Conservation (phyloP, 2,797 vertebrate genomes). For the Spinibarbus caldwelli region DNA sequence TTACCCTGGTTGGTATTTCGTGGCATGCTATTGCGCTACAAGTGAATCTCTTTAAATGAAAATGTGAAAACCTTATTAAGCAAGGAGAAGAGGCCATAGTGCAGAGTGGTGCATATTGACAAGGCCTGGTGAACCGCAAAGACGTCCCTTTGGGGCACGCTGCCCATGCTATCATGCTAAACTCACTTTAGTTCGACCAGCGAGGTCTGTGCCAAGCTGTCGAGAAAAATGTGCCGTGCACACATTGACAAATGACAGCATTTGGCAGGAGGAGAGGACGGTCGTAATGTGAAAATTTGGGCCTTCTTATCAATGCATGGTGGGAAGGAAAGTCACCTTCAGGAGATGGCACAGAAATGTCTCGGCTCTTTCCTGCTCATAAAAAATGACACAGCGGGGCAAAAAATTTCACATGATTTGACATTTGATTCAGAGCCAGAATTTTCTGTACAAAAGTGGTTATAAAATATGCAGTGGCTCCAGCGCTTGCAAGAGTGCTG, state of each 20-base stretch:
- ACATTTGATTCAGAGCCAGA: conserved; percentile 66
- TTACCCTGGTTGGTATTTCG: conserved; percentile 32
- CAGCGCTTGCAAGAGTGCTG: conserved; percentile 67
- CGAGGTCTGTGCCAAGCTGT: conserved; percentile 51
- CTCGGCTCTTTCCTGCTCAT: conserved; percentile 71
- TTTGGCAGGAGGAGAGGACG: conserved; percentile 42
- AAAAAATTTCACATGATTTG: conserved; percentile 60
- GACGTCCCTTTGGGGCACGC: not conserved
- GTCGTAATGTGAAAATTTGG: conserved; percentile 34
- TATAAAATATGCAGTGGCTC: conserved; percentile 80
- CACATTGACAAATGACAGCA: conserved; percentile 59
- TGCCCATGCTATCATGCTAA: conserved; percentile 37
- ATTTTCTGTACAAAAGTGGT: conserved; percentile 70
- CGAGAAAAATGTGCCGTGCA: conserved; percentile 42
- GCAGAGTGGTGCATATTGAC: not conserved
- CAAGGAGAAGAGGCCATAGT: not conserved
- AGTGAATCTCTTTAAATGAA: conserved; percentile 32
- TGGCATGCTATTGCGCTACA: conserved; percentile 29
- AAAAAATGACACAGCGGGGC: conserved; percentile 75
- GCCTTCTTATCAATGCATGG: conserved; percentile 51
- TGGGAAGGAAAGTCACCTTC: conserved; percentile 78
- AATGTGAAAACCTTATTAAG: conserved; percentile 59
- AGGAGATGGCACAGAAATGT: conserved; percentile 59
- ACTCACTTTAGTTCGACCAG: conserved; percentile 44
- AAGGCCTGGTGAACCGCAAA: not conserved